phyloP scores from a whole-genome alignment of 1,140 invertebrate species.

The Callitettix versicolor region DNA sequence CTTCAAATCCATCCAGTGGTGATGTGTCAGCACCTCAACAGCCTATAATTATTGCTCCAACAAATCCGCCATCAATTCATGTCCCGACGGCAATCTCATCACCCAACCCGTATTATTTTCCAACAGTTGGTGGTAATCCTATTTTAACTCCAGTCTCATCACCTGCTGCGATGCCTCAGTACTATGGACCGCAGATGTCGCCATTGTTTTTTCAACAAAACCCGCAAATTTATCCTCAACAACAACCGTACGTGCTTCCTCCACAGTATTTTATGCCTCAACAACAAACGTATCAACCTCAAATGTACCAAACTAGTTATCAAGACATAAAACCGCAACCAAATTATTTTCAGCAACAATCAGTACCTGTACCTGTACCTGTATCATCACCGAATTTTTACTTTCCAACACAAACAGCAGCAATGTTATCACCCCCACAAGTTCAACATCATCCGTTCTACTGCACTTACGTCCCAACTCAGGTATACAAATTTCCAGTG shows the following conservation, averaged over 20 bases:
- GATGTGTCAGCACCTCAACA: neutral
- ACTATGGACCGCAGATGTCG: too few relatives aligned
- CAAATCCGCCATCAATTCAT: conserved; percentile 9
- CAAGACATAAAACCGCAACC: too few relatives aligned
- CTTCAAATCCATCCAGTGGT: neutral
- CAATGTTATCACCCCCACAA: neutral
- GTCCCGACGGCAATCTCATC: conserved; percentile 21
- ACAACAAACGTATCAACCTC: too few relatives aligned
- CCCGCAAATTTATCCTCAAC: neutral
- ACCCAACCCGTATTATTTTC: conserved; percentile 19
- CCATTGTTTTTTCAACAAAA: too few relatives aligned
- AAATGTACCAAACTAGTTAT: too few relatives aligned
- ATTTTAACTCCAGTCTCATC: neutral
- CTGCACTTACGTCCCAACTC: conserved; percentile 27
- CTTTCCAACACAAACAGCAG: too few relatives aligned
- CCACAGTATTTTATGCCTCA: neutral
- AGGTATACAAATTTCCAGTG: conserved; percentile 24
- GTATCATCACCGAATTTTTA: too few relatives aligned
- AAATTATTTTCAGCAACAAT: too few relatives aligned
- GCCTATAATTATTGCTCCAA: neutral
- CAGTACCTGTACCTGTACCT: too few relatives aligned
- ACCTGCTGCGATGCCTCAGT: too few relatives aligned
- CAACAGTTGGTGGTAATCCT: conserved; percentile 2
- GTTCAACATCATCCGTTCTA: conserved; percentile 21
- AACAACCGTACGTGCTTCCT: neutral